phyloP scores from a whole-genome alignment of 2,888 invertebrate species.

The Cotesia congregata region DNA sequence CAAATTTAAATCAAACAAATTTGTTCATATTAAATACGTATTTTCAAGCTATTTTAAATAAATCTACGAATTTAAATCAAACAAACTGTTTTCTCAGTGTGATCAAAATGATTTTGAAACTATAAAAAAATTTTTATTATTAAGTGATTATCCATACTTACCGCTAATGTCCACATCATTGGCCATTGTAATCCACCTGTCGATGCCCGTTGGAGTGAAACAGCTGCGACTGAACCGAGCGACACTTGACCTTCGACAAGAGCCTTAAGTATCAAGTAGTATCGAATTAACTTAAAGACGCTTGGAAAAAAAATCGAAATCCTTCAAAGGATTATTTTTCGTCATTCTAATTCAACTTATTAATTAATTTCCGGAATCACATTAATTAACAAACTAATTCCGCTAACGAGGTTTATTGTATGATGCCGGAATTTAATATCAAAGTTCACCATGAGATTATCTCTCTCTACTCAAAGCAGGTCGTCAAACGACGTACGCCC shows the following conservation, averaged over 20 bases:
- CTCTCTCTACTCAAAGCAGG: conserved; percentile 6
- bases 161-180: conserved; percentile 7
- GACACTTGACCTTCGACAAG: background rate
- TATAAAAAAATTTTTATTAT: background rate
- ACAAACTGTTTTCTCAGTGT: no score
- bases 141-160: background rate
- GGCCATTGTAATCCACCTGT: background rate
- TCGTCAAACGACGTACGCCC: conserved; percentile 24
- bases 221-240: background rate
- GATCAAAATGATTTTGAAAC: background rate
- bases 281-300: background rate
- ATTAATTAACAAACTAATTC: no score
- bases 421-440: background rate
- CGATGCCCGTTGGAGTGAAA: background rate
- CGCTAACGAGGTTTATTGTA: background rate
- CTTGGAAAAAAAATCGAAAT: background rate
- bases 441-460: conserved; percentile 8
- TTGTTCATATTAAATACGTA: no score
- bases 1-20: no score
- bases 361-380: no score
- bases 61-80: no score
- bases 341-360: no score
- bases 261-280: background rate
- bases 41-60: no score
- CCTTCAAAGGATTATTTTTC: no score